A percentile compares a stretch with the other conserved stretches of the same genome.
Conservation (phyloP, 2,888 invertebrate species). For the Temnothorax rugatulus region DNA sequence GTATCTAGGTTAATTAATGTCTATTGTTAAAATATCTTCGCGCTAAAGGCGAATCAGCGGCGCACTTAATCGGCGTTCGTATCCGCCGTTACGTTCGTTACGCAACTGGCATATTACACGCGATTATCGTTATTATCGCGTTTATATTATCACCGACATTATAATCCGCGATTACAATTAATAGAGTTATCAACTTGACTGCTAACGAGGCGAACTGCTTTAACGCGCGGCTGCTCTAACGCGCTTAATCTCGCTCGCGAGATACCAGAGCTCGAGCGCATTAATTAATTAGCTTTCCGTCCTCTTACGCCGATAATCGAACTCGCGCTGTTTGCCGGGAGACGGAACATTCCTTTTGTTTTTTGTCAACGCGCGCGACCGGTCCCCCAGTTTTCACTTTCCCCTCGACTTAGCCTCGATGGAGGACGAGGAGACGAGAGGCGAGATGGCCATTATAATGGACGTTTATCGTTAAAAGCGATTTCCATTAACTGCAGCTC, state of each 20-base stretch:
- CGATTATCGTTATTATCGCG: slow-evolving; percentile 41
- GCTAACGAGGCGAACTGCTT: background rate
- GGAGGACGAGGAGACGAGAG: background rate
- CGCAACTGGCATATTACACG: background rate
- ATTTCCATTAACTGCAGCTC: slow-evolving; percentile 58
- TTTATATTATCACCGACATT: slow-evolving; percentile 33
- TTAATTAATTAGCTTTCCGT: slow-evolving; percentile 35
- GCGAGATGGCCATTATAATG: slow-evolving; percentile 44
- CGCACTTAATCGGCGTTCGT: background rate
- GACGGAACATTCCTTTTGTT: slow-evolving; percentile 27
- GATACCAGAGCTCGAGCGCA: background rate
- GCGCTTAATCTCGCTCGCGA: slow-evolving; percentile 2
- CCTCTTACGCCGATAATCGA: slow-evolving; percentile 23
- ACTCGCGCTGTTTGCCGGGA: slow-evolving; percentile 15
- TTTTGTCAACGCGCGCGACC: slow-evolving; percentile 6
- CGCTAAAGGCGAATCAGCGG: slow-evolving; percentile 1
- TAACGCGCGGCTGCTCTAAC: background rate
- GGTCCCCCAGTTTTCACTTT: slow-evolving; percentile 45
- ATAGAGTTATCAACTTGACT: background rate
- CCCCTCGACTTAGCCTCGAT: slow-evolving; percentile 37
- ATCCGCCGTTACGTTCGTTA: slow-evolving; percentile 40
- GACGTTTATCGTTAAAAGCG: slow-evolving; percentile 51
- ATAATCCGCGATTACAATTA: slow-evolving; percentile 37
- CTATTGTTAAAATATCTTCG: slow-evolving; percentile 34
- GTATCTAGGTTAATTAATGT: slow-evolving; percentile 36